These are phyloP conservation scores for Idaea aversata DNA, from an alignment of 2,888 invertebrate species.

Conservation along the genomic window DNA sequence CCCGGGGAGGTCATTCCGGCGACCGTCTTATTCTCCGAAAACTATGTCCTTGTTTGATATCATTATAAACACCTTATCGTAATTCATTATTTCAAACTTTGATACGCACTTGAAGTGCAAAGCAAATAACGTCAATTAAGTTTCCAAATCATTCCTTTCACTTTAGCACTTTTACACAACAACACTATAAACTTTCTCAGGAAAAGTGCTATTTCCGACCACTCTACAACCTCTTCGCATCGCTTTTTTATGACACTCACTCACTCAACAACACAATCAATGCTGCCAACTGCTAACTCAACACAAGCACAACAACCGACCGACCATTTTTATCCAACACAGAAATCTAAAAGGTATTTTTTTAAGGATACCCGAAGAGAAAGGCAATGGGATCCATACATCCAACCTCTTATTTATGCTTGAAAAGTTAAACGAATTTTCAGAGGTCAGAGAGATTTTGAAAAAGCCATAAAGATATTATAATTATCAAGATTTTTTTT, in stretches of 20 bases:
- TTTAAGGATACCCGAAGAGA: too few relatives aligned
- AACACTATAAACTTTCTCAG: neutral
- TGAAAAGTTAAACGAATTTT: too few relatives aligned
- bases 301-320: neutral
- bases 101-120: neutral
- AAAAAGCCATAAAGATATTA: too few relatives aligned
- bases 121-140: neutral
- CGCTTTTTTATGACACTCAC: neutral
- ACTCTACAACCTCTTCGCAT: slow-evolving; percentile 2
- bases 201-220: neutral
- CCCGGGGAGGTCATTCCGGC: slow-evolving; percentile 59
- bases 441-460: too few relatives aligned
- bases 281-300: slow-evolving; percentile 19
- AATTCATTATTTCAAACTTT: neutral
- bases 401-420: too few relatives aligned
- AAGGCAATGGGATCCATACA: too few relatives aligned
- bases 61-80: slow-evolving; percentile 38
- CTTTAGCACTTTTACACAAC: neutral
- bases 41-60: slow-evolving; percentile 45
- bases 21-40: slow-evolving; percentile 37
- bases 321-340: too few relatives aligned
- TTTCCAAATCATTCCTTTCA: neutral
- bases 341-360: too few relatives aligned
- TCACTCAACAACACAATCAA: slow-evolving; percentile 13
- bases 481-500: too few relatives aligned